Evolutionary conservation across 2,797 vertebrate species (phyloP).

Genomic region (Phataginus tricuspis): DNA sequence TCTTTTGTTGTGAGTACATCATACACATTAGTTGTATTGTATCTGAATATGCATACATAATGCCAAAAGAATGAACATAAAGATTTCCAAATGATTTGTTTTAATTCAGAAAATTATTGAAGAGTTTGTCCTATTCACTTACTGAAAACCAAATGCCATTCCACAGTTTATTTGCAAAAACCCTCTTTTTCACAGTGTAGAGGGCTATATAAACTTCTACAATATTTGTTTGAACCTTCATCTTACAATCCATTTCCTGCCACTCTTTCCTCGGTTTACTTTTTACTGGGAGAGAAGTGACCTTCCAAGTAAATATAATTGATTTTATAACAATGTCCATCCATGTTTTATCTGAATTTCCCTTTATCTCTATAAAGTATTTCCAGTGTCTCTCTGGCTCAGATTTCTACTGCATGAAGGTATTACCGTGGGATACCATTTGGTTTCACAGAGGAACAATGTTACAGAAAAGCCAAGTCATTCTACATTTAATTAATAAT

Average conservation of each 20-base stretch:
- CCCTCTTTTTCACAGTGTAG: not conserved
- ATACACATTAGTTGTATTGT: not conserved
- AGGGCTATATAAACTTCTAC: not conserved
- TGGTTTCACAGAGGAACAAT: not conserved
- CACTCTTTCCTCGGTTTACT: not conserved
- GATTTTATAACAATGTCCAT: not conserved
- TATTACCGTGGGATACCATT: not conserved
- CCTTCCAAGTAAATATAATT: not conserved
- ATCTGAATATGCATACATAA: rapidly evolving
- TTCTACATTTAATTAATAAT: not conserved
- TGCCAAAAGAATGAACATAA: not conserved
- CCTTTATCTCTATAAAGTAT: not conserved
- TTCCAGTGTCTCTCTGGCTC: not conserved
- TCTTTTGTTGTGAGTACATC: not conserved
- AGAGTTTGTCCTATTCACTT: not conserved
- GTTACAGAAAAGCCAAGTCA: not conserved
- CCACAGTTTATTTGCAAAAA: not conserved
- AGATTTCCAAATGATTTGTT: not conserved
- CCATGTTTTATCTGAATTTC: not conserved
- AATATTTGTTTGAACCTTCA: not conserved
- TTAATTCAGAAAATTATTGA: not conserved
- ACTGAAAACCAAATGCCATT: not conserved
- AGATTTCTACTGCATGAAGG: not conserved
- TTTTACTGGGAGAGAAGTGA: not conserved
- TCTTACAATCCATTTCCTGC: not conserved